Percentiles rank a stretch among this genome's conserved stretches.
These are phyloP conservation scores for Trachops cirrhosus DNA, from an alignment of 2,797 vertebrate species.

Conservation along the genomic window DNA sequence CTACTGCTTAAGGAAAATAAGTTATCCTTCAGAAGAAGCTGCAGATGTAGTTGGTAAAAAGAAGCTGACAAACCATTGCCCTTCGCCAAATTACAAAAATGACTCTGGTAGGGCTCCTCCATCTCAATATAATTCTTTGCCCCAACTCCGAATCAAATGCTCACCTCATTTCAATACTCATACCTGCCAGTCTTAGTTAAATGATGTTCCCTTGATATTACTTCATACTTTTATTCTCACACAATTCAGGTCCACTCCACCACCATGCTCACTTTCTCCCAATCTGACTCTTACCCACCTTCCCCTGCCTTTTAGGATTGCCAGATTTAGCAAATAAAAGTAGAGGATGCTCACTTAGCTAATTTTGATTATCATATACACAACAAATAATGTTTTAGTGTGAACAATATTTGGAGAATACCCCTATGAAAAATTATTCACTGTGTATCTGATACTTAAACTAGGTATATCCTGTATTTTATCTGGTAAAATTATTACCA, in stretches of 20 bases:
- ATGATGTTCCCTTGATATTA: background rate
- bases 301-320: background rate
- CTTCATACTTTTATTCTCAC: background rate
- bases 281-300: background rate
- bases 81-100: background rate
- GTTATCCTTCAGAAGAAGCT: background rate
- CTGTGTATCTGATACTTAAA: background rate
- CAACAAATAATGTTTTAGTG: background rate
- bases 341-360: background rate
- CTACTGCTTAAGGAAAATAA: background rate
- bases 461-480: background rate
- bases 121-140: background rate
- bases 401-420: background rate
- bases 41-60: background rate
- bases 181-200: background rate
- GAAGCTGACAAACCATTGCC: background rate
- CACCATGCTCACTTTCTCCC: background rate
- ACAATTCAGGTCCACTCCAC: background rate
- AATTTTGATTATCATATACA: background rate
- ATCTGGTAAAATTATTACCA: background rate
- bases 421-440: background rate
- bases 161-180: background rate
- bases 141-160: background rate
- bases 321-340: constrained; percentile 12
- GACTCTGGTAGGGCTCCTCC: background rate